These are phyloP conservation scores for Misgurnus mizolepis DNA, from an alignment of 2,113 vertebrate genomes.

Conservation along the genomic window DNA sequence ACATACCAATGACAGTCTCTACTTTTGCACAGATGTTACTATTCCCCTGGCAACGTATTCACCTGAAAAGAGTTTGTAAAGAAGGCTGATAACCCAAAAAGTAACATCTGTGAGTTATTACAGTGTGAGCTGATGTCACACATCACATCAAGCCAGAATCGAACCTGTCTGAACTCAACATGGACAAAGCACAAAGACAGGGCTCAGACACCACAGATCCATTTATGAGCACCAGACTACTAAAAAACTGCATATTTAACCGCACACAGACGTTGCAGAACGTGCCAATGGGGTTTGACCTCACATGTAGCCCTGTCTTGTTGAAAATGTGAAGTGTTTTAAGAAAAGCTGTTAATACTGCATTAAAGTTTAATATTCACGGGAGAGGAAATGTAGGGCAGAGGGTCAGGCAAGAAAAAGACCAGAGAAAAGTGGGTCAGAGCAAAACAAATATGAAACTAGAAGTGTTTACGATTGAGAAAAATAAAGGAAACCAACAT, in stretches of 20 bases:
- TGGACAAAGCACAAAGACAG: not conserved
- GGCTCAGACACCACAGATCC: not conserved
- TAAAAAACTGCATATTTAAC: not conserved
- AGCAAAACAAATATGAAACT: not conserved
- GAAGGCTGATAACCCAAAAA: too few species aligned
- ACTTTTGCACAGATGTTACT: too few species aligned
- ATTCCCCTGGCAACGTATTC: not conserved
- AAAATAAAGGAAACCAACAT: not conserved
- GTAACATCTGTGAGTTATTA: too few species aligned
- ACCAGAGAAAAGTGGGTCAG: not conserved
- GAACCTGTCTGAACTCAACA: not conserved
- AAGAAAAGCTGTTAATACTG: not conserved
- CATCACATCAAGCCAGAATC: too few species aligned
- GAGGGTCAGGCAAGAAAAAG: not conserved
- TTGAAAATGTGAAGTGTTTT: not conserved
- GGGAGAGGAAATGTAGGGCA: not conserved
- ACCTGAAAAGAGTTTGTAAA: too few species aligned
- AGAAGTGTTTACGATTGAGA: not conserved
- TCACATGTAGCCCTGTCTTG: not conserved
- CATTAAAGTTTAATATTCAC: slow-evolving; percentile 30
- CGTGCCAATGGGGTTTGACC: not conserved
- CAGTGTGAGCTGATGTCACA: too few species aligned
- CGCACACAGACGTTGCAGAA: not conserved
- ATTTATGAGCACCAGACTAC: not conserved
- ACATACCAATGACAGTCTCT: not conserved